phyloP scores from a whole-genome alignment of 64 coral and sea anemone genomes.

The Pocillopora damicornis region DNA sequence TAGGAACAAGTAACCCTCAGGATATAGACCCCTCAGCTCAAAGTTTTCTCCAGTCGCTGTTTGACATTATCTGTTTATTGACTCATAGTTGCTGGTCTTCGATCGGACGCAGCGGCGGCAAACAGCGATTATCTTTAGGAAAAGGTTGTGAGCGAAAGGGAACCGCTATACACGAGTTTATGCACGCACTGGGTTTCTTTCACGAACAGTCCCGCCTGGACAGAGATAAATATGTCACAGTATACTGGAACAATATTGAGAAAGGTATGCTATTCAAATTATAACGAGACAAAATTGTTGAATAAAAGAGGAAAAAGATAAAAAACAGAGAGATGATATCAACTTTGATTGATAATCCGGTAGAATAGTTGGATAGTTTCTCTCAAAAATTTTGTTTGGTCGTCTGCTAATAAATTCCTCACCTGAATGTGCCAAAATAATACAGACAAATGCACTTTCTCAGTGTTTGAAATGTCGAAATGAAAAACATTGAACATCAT shows the following conservation, averaged over 20 bases:
- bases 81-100: constrained; percentile 51
- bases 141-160: constrained; percentile 46
- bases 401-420: too few relatives aligned
- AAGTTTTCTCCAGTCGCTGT: background rate
- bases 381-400: too few relatives aligned
- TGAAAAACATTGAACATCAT: too few relatives aligned
- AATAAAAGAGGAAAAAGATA: background rate
- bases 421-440: too few relatives aligned
- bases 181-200: constrained; percentile 67
- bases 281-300: too few relatives aligned
- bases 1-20: too few relatives aligned
- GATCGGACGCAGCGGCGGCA: constrained; percentile 43
- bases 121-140: constrained; percentile 43
- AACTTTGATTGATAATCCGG: background rate
- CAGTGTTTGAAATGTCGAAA: too few relatives aligned
- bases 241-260: constrained; percentile 59
- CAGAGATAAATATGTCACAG: constrained; percentile 46
- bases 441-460: too few relatives aligned
- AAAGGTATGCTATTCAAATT: constrained; percentile 5
- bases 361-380: background rate
- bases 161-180: constrained; percentile 50
- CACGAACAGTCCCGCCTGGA: constrained; percentile 63
- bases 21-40: too few relatives aligned
- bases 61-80: background rate
- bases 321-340: too few relatives aligned